A percentile compares a stretch with the other conserved stretches of the same genome.
These are phyloP conservation scores for Branchipolynoe longqiensis DNA, from an alignment of 2,888 invertebrate genomes.

Conservation along the genomic window DNA sequence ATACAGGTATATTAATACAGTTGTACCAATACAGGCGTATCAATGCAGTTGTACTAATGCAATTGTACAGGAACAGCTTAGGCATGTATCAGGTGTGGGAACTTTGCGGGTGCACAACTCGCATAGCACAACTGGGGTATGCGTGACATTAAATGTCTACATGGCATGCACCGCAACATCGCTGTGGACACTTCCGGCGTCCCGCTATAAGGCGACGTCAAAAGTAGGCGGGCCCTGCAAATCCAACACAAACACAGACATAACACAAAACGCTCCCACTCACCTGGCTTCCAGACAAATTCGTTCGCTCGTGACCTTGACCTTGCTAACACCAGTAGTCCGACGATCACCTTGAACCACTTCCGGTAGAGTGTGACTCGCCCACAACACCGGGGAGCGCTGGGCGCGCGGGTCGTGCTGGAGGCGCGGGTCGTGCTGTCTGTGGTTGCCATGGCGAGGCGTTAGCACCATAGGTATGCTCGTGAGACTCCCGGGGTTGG, in stretches of 20 bases:
- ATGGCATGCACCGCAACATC: no score
- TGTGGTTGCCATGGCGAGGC: slow-evolving; percentile 42
- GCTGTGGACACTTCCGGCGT: no score
- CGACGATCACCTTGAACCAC: slow-evolving; percentile 10
- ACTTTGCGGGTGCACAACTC: no score
- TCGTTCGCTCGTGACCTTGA: slow-evolving; percentile 38
- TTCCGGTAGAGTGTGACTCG: slow-evolving; percentile 7
- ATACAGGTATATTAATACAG: no score
- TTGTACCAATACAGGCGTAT: no score
- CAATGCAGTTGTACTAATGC: no score
- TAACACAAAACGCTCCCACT: not conserved
- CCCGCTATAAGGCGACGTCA: no score
- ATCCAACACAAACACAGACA: not conserved
- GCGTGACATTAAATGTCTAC: no score
- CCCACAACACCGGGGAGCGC: not conserved
- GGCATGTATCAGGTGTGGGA: no score
- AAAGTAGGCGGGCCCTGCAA: not conserved
- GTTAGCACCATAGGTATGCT: slow-evolving; percentile 14
- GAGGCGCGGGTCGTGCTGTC: slow-evolving; percentile 1
- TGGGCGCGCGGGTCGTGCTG: not conserved
- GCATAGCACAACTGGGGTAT: no score
- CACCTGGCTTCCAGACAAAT: slow-evolving; percentile 41
- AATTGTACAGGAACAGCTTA: no score
- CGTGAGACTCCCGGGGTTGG: no score
- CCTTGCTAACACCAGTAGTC: slow-evolving; percentile 21